Conservation (phyloP, 2,797 vertebrate genomes). For the Ptychadena robeensis region DNA sequence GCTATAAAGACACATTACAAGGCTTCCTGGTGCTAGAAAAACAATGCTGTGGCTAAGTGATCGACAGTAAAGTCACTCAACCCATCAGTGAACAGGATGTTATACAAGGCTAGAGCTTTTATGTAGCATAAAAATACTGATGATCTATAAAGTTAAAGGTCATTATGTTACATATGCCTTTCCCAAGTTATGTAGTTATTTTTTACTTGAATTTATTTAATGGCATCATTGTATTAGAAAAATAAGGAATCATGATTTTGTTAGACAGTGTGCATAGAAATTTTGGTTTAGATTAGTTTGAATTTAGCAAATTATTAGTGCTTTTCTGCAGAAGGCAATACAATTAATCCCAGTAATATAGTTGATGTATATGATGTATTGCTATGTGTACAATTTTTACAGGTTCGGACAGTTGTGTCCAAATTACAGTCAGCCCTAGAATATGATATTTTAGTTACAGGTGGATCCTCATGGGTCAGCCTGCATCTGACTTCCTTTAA, state of each 20-base stretch:
- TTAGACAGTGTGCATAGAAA: not conserved
- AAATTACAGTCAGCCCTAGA: no score
- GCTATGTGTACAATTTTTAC: no score
- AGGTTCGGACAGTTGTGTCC: no score
- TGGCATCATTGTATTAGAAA: not conserved
- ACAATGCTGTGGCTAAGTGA: constrained; percentile 8
- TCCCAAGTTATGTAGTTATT: not conserved
- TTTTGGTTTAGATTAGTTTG: not conserved
- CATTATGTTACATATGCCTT: not conserved
- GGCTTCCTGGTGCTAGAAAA: constrained; percentile 22
- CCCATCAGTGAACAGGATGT: constrained; percentile 4
- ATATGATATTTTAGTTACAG: no score
- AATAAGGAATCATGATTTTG: not conserved
- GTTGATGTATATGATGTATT: no score
- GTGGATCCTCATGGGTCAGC: no score
- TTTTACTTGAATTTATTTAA: not conserved
- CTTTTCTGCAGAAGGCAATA: no score
- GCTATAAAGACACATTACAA: constrained; percentile 60
- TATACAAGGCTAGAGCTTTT: not conserved
- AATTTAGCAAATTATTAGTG: not conserved
- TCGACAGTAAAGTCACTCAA: constrained; percentile 18
- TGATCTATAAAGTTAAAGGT: not conserved
- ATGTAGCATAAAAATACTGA: not conserved
- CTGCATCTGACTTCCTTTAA: no score
- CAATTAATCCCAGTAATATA: no score